Evolutionary conservation across 2,888 invertebrate genomes (phyloP), one percentile per base, ranked within the genome.

Genomic region (Galeruca laticollis): DNA sequence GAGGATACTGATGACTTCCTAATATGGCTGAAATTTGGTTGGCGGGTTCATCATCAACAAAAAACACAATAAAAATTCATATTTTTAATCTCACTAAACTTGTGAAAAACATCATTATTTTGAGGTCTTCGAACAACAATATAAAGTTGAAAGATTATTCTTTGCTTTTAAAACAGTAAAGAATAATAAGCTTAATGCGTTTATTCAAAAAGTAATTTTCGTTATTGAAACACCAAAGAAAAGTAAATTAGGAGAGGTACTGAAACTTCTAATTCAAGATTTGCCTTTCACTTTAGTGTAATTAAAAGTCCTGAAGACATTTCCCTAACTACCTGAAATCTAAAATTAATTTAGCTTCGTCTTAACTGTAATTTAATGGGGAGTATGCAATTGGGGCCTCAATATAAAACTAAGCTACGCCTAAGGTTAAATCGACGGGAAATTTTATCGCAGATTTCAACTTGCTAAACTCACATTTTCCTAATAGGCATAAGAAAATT

Each of bases 341-440:
- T 77, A 75, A 82, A 80, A 80, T 82, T 82, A 81, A 82, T 82
- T 82, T 79, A 79, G 80, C 78, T 76, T 73, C 77, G 74, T 78
- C 78, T 79, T 79, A 78, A 76, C 78, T 76, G 78, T 80, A 81
- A 80, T 81, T 81, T 80, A 82, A 82, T 81, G 75, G 77, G 75
- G 75, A 78, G 76, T 57, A 78, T 79, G 80, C 79, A 79, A 79
- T 77, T 78, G 78, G 72, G 71, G 54, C 52, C n/a, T 37, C 31
- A 43, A 64, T 67, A 75, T 78, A 80, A 79, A 81, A 80, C 77
- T 79, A 76, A 76, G 78, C 76, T 71, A 56, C 65, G 56, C 61
- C 43, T 64, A 35, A 51, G 75, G 78, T 78, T 79, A 77, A 80
- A 80, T 79, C 75, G 78, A 73, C 72, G 69, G 74, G 79, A 78